These are phyloP conservation scores for Enteromius trimaculatus DNA, from an alignment of 2,797 vertebrate species.

Conservation along the genomic window DNA sequence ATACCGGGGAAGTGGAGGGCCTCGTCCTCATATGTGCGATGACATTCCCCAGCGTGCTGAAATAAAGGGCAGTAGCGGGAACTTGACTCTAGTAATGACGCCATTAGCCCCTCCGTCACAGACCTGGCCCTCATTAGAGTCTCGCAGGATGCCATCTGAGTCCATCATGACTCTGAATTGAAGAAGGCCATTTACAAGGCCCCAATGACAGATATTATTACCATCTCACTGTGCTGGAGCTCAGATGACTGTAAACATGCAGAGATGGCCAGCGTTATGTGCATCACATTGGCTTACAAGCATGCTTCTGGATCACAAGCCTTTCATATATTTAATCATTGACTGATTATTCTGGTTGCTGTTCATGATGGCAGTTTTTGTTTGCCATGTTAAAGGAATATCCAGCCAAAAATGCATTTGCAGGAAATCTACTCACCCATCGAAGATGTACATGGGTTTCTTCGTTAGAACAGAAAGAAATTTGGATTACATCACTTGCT, in stretches of 20 bases:
- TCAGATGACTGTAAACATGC: conserved; percentile 17
- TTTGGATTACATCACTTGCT: not conserved
- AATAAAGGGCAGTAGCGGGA: conserved; percentile 38
- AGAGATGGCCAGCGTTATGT: not conserved
- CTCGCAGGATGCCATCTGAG: conserved; percentile 23
- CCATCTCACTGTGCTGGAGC: not conserved
- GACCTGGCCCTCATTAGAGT: conserved; percentile 41
- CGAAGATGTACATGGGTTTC: not conserved
- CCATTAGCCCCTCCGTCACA: conserved; percentile 34
- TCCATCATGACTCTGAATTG: conserved; percentile 6
- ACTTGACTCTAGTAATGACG: conserved; percentile 46
- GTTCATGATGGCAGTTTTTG: too few relatives aligned
- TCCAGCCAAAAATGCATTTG: not conserved
- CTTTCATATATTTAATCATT: not conserved
- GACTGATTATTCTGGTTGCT: not conserved
- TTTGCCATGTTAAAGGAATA: not conserved
- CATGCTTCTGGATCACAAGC: not conserved
- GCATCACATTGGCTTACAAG: not conserved
- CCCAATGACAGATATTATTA: conserved; percentile 10
- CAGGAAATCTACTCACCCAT: not conserved
- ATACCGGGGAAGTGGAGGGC: conserved; percentile 4
- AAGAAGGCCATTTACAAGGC: not conserved
- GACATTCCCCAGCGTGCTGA: conserved; percentile 43
- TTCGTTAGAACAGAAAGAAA: not conserved
- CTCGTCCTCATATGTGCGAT: conserved; percentile 38